Evolutionary conservation across 2,888 invertebrate species (phyloP).

Genomic region (Drosophila longiperda): DNA sequence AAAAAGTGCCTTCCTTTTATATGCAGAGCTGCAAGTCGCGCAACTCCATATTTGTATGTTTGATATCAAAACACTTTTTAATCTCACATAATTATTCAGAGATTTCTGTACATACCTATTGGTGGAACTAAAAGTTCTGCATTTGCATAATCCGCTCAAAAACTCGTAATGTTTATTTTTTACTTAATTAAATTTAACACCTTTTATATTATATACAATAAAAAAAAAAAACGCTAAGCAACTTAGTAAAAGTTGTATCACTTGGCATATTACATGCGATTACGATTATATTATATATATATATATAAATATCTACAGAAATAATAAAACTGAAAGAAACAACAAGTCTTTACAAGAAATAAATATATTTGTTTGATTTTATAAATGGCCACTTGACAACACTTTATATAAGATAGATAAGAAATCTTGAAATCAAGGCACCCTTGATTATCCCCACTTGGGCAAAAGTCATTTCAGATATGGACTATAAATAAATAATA

Average conservation of each 20-base stretch:
- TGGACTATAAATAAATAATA: constrained; percentile 28
- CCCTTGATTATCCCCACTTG: constrained; percentile 16
- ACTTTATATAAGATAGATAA: constrained; percentile 33
- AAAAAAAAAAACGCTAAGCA: neutral
- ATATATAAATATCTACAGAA: constrained; percentile 9
- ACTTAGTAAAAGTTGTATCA: constrained; percentile 6
- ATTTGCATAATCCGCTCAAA: constrained; percentile 18
- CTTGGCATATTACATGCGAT: constrained; percentile 16
- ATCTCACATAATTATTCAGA: constrained; percentile 25
- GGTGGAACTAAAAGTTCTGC: constrained; percentile 6
- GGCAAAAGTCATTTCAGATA: constrained; percentile 12
- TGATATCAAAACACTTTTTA: constrained; percentile 17
- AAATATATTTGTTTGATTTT: neutral
- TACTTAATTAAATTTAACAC: constrained; percentile 55
- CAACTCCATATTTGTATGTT: constrained; percentile 16
- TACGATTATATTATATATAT: constrained; percentile 23
- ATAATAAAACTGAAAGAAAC: constrained; percentile 32
- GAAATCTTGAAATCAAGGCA: constrained; percentile 28
- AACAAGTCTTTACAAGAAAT: constrained; percentile 27
- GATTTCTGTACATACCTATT: constrained; percentile 35
- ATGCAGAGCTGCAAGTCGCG: constrained; percentile 15
- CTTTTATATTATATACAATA: constrained; percentile 11
- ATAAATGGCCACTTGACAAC: constrained; percentile 23
- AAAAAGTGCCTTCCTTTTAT: constrained; percentile 66
- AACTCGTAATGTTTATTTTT: constrained; percentile 20